Evolutionary conservation across 2,113 vertebrate genomes (phyloP).

Genomic region (Crotalus horridus): DNA sequence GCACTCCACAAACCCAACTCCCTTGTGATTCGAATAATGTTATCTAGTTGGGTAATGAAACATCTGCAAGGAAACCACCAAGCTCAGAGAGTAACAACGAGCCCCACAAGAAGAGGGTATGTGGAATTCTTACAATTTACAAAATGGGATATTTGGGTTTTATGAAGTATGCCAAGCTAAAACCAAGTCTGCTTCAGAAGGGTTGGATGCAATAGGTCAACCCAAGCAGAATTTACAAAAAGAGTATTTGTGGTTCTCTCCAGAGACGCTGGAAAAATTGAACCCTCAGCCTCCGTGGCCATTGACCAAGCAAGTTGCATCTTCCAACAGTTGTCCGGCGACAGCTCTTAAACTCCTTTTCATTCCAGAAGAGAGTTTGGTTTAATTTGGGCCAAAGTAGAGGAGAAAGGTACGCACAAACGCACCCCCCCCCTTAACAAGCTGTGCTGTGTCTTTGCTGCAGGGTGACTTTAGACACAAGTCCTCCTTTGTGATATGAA

Average conservation of each 20-base stretch:
- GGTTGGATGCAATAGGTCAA: background rate
- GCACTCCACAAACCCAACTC: too few relatives aligned
- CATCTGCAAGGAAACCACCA: background rate
- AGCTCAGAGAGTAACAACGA: background rate
- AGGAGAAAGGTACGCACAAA: background rate
- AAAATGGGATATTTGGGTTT: background rate
- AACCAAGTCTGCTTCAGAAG: background rate
- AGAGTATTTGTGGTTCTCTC: background rate
- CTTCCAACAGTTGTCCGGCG: background rate
- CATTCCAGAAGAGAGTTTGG: fast-evolving
- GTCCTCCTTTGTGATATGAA: constrained; percentile 94
- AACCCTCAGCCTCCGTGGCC: background rate
- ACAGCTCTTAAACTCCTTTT: background rate
- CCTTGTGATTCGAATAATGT: too few relatives aligned
- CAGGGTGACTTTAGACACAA: constrained; percentile 98
- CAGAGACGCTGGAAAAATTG: background rate
- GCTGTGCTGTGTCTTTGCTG: constrained; percentile 27
- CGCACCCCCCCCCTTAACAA: background rate
- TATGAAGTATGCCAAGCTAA: background rate
- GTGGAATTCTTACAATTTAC: background rate
- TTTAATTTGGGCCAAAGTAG: fast-evolving
- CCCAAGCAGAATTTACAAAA: background rate
- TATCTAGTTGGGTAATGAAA: too few relatives aligned
- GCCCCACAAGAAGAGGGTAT: background rate
- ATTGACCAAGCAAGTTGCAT: background rate